Conservation (phyloP, 2,888 invertebrate genomes). For the Pardosa pseudoannulata region DNA sequence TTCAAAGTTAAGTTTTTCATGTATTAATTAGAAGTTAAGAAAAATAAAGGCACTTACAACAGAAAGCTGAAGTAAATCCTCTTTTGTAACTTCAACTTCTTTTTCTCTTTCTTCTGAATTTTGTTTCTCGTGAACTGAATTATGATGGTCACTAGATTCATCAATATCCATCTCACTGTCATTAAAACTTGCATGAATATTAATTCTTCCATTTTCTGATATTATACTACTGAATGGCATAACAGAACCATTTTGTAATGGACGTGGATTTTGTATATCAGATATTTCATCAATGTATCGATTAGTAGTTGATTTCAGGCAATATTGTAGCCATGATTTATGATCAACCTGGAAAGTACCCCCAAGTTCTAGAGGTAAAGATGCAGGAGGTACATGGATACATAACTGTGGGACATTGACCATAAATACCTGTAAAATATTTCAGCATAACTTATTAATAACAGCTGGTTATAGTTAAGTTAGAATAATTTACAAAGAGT, state of each 20-base stretch:
- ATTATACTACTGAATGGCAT: constrained; percentile 17
- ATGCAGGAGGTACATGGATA: constrained; percentile 91
- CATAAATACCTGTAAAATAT: constrained; percentile 83
- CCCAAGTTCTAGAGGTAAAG: constrained; percentile 92
- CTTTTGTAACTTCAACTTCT: constrained; percentile 73
- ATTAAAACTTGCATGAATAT: constrained; percentile 17
- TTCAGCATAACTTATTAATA: too few species aligned
- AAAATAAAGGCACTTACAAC: constrained; percentile 17
- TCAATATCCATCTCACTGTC: constrained; percentile 56
- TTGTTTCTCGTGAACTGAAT: constrained; percentile 73
- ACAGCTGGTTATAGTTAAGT: too few species aligned
- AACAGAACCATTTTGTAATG: constrained; percentile 13
- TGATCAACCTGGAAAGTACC: constrained; percentile 90
- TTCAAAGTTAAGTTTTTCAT: too few species aligned
- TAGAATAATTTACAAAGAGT: too few species aligned
- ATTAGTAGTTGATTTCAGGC: constrained; percentile 80
- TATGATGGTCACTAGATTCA: constrained; percentile 75
- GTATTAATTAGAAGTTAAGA: too few species aligned
- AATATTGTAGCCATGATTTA: constrained; percentile 88
- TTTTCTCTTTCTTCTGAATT: constrained; percentile 74
- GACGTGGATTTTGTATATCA: constrained; percentile 9
- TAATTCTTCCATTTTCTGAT: constrained; percentile 14
- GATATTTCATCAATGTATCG: constrained; percentile 66
- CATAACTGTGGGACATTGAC: constrained; percentile 89
- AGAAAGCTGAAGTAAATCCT: constrained; percentile 30